These are phyloP conservation scores for Trachythela sp. DNA, from an alignment of 64 coral and sea anemone species.

Conservation along the genomic window DNA sequence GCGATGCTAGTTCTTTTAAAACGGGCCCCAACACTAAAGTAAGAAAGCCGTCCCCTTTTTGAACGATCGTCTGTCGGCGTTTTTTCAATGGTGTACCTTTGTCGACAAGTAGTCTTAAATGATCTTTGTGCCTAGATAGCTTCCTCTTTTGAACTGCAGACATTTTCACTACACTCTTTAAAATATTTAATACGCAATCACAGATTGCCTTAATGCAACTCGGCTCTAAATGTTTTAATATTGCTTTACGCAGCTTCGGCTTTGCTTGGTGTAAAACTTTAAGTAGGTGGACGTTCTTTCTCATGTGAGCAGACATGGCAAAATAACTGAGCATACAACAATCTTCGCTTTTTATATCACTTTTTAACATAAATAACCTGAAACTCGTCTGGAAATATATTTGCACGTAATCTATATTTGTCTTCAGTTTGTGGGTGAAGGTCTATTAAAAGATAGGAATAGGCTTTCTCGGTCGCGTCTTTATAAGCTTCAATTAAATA, in stretches of 20 bases:
- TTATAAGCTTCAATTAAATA: slow-evolving; percentile 40
- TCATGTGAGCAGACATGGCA: not conserved
- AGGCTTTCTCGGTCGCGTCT: slow-evolving; percentile 33
- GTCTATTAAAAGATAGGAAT: slow-evolving; percentile 33
- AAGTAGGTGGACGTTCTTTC: slow-evolving; percentile 2
- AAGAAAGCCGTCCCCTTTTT: not conserved
- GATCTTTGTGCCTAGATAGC: not conserved
- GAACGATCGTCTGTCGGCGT: not conserved
- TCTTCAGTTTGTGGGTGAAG: slow-evolving; percentile 40
- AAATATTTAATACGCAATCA: not conserved
- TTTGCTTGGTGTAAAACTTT: not conserved
- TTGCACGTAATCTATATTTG: slow-evolving; percentile 34
- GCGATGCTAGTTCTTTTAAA: not conserved
- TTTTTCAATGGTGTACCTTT: not conserved
- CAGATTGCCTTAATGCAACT: too few relatives aligned
- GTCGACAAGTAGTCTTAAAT: not conserved
- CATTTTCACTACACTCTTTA: not conserved
- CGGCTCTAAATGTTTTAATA: not conserved
- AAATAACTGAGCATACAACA: not conserved
- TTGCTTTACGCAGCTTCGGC: not conserved
- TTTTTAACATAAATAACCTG: not conserved
- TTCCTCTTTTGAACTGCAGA: not conserved
- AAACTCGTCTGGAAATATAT: slow-evolving; percentile 34
- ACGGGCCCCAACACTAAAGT: not conserved
- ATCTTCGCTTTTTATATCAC: too few relatives aligned